Percentiles rank a stretch among this genome's conserved stretches.
Evolutionary conservation across 2,797 vertebrate species (phyloP).

Genomic region (Pangasius krempfi): DNA sequence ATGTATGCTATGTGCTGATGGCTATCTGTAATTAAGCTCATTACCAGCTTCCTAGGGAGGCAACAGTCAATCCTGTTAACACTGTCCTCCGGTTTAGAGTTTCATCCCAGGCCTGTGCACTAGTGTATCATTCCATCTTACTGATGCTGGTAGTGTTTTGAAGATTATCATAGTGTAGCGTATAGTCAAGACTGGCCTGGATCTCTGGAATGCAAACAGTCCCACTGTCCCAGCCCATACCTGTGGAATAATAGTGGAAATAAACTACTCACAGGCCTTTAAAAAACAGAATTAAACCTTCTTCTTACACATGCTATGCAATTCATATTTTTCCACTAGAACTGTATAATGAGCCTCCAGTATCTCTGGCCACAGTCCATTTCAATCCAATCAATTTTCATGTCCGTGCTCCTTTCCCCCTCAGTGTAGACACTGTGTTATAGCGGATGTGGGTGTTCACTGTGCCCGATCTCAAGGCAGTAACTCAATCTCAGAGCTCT

Average conservation of each 20-base stretch:
- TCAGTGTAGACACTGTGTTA: slow-evolving; percentile 16
- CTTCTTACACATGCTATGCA: slow-evolving; percentile 7
- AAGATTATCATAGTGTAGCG: slow-evolving; percentile 21
- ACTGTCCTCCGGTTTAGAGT: slow-evolving; percentile 55
- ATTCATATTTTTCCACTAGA: slow-evolving; percentile 26
- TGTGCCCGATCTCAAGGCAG: slow-evolving; percentile 29
- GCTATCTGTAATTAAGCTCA: slow-evolving; percentile 73
- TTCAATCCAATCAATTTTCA: slow-evolving; percentile 41
- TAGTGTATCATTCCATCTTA: background rate
- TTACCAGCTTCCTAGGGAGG: slow-evolving; percentile 68
- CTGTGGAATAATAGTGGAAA: slow-evolving; percentile 4
- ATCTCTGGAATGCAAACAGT: slow-evolving; percentile 3
- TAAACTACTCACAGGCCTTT: background rate
- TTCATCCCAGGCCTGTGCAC: slow-evolving; percentile 25
- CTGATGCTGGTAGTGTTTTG: background rate
- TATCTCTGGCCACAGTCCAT: slow-evolving; percentile 28
- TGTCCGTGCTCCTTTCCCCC: background rate
- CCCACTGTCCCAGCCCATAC: background rate
- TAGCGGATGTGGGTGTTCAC: slow-evolving; percentile 12
- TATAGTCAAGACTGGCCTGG: slow-evolving; percentile 11
- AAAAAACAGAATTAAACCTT: background rate
- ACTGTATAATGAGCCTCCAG: slow-evolving; percentile 30
- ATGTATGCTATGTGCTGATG: slow-evolving; percentile 59
- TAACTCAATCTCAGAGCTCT: slow-evolving; percentile 49
- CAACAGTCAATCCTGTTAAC: slow-evolving; percentile 70